Conservation (phyloP, 1,140 invertebrate genomes). For the Cataglyphis hispanica region DNA sequence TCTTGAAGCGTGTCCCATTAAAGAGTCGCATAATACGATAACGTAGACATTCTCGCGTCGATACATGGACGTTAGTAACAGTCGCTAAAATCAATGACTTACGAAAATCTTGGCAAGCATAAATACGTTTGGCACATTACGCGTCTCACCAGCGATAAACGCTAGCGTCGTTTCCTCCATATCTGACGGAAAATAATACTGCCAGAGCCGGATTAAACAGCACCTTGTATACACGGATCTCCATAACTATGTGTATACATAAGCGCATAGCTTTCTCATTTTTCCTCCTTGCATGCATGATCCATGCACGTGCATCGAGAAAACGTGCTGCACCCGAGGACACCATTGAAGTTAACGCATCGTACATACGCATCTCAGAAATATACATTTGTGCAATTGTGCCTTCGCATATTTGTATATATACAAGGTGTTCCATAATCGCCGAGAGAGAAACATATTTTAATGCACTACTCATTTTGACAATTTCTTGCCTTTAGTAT, state of each 20-base stretch:
- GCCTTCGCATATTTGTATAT: not conserved
- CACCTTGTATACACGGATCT: conserved; percentile 10
- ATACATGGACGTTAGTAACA: conserved; percentile 29
- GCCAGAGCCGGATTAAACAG: conserved; percentile 32
- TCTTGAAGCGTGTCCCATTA: conserved; percentile 30
- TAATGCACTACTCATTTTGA: not conserved
- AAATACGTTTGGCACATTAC: conserved; percentile 15
- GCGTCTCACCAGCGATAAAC: not conserved
- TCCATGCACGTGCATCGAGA: conserved; percentile 14
- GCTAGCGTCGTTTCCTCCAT: conserved; percentile 8
- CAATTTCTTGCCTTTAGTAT: not conserved
- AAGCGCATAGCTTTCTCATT: conserved; percentile 1
- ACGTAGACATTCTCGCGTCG: conserved; percentile 36
- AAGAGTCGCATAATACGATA: conserved; percentile 26
- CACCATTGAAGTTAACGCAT: conserved; percentile 15
- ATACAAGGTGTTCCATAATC: not conserved
- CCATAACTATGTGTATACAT: conserved; percentile 33
- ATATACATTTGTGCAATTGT: not conserved
- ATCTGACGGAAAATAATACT: conserved; percentile 42
- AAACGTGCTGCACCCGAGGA: not conserved
- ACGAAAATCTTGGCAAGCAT: conserved; percentile 37
- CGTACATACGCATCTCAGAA: not conserved
- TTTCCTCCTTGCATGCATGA: conserved; percentile 41
- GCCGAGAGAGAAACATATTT: not conserved
- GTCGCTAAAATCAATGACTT: conserved; percentile 26